Base-by-base conservation (phyloP, 2,797 vertebrate species). In the Manis crassicaudata region DNA sequence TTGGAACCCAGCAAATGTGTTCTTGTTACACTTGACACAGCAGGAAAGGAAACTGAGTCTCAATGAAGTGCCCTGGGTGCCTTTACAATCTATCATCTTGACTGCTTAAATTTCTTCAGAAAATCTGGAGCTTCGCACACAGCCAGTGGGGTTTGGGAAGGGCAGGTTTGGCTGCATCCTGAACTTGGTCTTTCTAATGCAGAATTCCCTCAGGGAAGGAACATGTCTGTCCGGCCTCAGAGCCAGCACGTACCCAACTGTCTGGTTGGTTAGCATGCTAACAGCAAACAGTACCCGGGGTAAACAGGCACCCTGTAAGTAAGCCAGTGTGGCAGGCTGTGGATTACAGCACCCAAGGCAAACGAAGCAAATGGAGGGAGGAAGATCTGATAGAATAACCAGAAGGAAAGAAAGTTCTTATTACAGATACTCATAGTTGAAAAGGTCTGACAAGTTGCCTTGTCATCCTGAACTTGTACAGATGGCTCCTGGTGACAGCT, bases 11-110 rank as follows among this genome's bases (percentile, higher is more conserved):
- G 79, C 54, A 96, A 95, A 95, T 60, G 63, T 3, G 14, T 68
- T 75, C 87, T 92, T 12, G 35, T 0, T 83, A 91, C 83, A 35
- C 70, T 80, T 29, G 91, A 50, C 16, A 25, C 52, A 90, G 91
- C 97, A 89, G 70, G 88, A 92, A 97, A 95, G 90, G 94, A 97
- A 97, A 96, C 54, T 14, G 84, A 97, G 85, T 96, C 68, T 98
- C 58, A 11, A 4, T 46, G 56, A 62, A 27, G n/a, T 32, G 75
- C n/a, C 35, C 75, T 3, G 3, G 32, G 18, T 18, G 11, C 52
- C 72, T 76, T 50, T 75, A 27, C 23, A 40, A 81, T 37, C 50
- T 77, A 62, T 70, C 58, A 67, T 40, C 56, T 92, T 68, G 73
- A 88, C 27, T 37, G n/a, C 50, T 88, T 62, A 40, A 83, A 72